Base-by-base conservation (phyloP, 2,797 vertebrate genomes). In the Poeciliopsis paucimaculata region DNA sequence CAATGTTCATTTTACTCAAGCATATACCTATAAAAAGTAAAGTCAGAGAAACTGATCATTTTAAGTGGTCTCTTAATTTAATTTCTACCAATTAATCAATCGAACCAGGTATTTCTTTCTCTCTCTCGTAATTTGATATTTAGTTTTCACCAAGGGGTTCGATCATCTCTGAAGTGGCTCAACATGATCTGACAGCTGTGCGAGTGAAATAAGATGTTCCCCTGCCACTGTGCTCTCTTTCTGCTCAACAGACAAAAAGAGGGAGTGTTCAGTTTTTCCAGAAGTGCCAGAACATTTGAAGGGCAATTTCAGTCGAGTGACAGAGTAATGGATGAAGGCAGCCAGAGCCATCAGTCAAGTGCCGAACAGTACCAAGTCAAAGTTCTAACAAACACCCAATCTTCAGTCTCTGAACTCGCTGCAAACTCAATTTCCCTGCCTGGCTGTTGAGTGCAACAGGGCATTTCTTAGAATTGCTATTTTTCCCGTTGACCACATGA, bases 311-410 rank as follows among this genome's bases (percentile, higher is more conserved):
- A 89, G 85, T 84, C 51, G 26, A 89, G 87, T 93, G 94, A 93
- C 92, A 92, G 90, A 83, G 90, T 93, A 94, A 92, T 92, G 88
- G 91, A 93, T 90, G 91, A 89, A 88, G 89, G 88, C 87, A 86
- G 91, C 71, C 47, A 84, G 87, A 90, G 84, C 91, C 93, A 92
- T 96, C 95, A 92, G 84, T 95, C 94, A 94, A 90, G 79, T 80
- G 89, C 84, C 43, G 77, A 88, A 82, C 74, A 84, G 84, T 83
- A 91, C 88, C 81, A 88, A 93, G 90, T 92, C 90, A 87, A 89
- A 91, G 84, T 89, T 87, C 78, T 66, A 82, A 90, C 89, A 90
- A 93, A 92, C 36, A 79, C 77, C 85, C 82, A 79, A 84, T 91
- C 82, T 84, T 68, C 36, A 84, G 80, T 60, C 77, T 84, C 75